Evolutionary conservation across 2,888 invertebrate species (phyloP), one percentile per base, ranked within the genome.

Genomic region (Flabesymbios commensalis): DNA sequence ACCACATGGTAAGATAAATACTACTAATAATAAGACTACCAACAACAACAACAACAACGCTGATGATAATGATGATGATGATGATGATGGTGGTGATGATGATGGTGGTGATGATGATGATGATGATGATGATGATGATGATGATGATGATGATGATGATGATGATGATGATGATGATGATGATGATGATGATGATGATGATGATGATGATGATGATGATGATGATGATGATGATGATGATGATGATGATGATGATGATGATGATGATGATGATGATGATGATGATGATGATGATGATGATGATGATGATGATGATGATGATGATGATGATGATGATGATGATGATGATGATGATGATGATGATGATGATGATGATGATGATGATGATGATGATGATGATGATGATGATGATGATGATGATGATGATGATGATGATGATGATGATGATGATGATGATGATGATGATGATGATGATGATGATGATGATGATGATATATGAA

Each of bases 191-290:
- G 39, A 36, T n/a, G 36, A 19, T n/a, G 19, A 32, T 52, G 19
- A 51, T 31, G 29, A 51, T 31, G 51, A 51, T 31, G 33, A 51
- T 19, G 41, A n/a, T 28, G 39, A 39, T 7, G 39, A 53, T 41
- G 28, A 54, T 41, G 41, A 41, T 54, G 41, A 41, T 19, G 2
- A 24, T 32, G 2, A 1, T 53, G 39, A 33, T 33, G 39, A 24
- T 53, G 39, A 53, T 53, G 24, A 53, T 22, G 26, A 53, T 53
- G 41, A 39, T 26, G 53, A 53, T 3, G 53, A 53, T 10, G 53
- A 36, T 39, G 53, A 53, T 53, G 53, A 36, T 53, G 53, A 53
- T 53, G 53, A 53, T 53, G 53, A 36, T 53, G 53, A 43, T 28
- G 55, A 43, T 28, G 42, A 43, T 43, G 55, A 55, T 55, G 55